Evolutionary conservation across 2,888 invertebrate species (phyloP).

Genomic region (Abrostola triplasia): DNA sequence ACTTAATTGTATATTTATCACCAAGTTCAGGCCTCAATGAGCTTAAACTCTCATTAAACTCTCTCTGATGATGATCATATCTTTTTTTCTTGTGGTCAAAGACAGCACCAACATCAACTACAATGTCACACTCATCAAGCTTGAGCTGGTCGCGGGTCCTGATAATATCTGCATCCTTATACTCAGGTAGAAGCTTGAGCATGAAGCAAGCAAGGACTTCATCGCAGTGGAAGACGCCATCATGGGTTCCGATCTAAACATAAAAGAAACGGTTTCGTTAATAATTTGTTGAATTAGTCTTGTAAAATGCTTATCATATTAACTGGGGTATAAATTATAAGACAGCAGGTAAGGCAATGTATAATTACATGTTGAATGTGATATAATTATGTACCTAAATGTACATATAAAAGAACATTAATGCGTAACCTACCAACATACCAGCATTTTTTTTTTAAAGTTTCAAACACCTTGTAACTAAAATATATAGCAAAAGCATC

Average conservation of each 20-base stretch:
- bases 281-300: no score
- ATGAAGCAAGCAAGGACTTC: constrained; percentile 98
- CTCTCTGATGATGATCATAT: constrained; percentile 98
- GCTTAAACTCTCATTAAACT: constrained; percentile 91
- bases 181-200: constrained; percentile 94
- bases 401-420: no score
- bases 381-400: no score
- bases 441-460: no score
- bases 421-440: no score
- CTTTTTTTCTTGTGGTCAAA: constrained; percentile 93
- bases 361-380: no score
- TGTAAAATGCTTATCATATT: no score
- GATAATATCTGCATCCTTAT: constrained; percentile 93
- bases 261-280: neutral
- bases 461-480: no score
- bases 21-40: constrained; percentile 89
- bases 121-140: constrained; percentile 95
- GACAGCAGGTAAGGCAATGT: no score
- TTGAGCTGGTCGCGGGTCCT: constrained; percentile 89
- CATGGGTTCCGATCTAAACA: constrained; percentile 91
- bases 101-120: constrained; percentile 97
- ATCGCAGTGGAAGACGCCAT: constrained; percentile 97
- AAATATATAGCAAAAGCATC: no score
- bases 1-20: constrained; percentile 89
- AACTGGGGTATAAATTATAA: no score